Conservation (phyloP, 2,113 vertebrate genomes). For the Leptosomus discolor region DNA sequence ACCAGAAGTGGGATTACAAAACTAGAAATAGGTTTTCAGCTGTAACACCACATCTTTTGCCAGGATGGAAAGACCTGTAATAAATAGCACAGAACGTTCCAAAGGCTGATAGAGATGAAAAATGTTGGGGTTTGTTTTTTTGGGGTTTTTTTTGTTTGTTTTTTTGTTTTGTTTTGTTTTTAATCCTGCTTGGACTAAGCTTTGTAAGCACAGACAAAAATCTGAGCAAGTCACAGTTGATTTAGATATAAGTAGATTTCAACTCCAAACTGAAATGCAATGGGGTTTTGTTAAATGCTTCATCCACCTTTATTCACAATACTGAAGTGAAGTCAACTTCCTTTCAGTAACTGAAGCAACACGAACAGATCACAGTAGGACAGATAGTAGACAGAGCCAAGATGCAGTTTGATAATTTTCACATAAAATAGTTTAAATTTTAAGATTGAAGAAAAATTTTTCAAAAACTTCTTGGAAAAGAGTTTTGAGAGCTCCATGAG, state of each 20-base stretch:
- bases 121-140: background rate
- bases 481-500: background rate
- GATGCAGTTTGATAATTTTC: background rate
- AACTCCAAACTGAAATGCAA: background rate
- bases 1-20: background rate
- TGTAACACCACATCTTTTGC: background rate
- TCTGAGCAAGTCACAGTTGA: background rate
- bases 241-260: background rate
- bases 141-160: too few relatives aligned
- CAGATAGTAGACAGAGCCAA: background rate
- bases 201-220: background rate
- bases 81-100: constrained; percentile 9
- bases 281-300: background rate
- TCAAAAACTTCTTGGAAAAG: background rate
- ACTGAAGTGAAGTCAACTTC: background rate
- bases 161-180: background rate
- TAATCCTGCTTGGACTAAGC: background rate
- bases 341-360: background rate
- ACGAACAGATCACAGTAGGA: background rate
- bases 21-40: background rate
- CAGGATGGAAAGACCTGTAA: constrained; percentile 8
- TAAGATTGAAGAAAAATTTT: background rate
- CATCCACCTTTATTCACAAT: background rate
- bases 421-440: background rate
- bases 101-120: background rate